These are phyloP conservation scores for Tyrophagus putrescentiae DNA, from an alignment of 1,140 invertebrate species.

Conservation along the genomic window DNA sequence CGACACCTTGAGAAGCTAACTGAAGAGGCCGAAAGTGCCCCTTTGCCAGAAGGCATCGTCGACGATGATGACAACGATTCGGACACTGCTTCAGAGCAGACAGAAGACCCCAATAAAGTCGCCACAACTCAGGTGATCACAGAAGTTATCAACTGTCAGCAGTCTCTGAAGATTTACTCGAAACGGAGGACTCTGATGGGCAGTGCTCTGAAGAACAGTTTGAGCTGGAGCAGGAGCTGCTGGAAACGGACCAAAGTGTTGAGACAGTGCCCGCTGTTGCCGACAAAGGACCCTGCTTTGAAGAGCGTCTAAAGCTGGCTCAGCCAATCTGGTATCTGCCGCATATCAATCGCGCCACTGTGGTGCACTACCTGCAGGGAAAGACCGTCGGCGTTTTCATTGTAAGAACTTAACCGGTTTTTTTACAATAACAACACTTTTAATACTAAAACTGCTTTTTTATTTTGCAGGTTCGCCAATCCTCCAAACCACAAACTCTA, in stretches of 20 bases:
- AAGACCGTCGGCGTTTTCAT: constrained; percentile 57
- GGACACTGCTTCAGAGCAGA: too few species aligned
- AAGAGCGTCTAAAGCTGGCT: constrained; percentile 71
- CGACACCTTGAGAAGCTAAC: too few species aligned
- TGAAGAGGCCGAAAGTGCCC: neutral
- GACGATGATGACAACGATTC: constrained; percentile 3
- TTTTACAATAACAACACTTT: constrained; percentile 6
- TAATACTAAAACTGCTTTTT: constrained; percentile 45
- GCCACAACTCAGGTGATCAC: too few species aligned
- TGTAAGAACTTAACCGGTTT: constrained; percentile 6
- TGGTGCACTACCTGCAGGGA: constrained; percentile 77
- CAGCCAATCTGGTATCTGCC: constrained; percentile 90
- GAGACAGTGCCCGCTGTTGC: neutral
- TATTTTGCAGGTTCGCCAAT: constrained; percentile 73
- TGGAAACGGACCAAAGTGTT: neutral
- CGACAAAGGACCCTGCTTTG: constrained; percentile 32
- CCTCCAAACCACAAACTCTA: constrained; percentile 79
- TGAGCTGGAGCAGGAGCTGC: neutral
- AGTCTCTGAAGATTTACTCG: too few species aligned
- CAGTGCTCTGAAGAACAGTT: too few species aligned
- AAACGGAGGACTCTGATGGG: too few species aligned
- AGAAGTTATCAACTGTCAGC: too few species aligned
- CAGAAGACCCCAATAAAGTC: too few species aligned
- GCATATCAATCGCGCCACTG: constrained; percentile 75
- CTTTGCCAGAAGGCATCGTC: neutral